These are phyloP conservation scores for Leptopilina myrica DNA, from an alignment of 2,888 invertebrate genomes.

Conservation along the genomic window DNA sequence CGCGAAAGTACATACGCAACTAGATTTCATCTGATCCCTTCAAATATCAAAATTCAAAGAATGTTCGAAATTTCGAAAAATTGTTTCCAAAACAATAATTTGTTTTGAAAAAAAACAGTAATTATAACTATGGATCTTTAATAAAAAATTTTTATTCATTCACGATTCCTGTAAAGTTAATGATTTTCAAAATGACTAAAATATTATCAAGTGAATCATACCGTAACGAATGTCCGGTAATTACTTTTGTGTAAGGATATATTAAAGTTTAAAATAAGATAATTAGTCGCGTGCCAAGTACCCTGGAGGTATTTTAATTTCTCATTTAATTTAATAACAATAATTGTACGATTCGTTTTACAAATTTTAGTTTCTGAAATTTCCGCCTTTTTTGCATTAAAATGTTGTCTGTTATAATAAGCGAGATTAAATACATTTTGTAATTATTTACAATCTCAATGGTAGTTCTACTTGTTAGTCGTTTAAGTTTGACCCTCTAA, in stretches of 20 bases:
- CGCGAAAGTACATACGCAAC: constrained; percentile 38
- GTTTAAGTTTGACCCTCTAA: constrained; percentile 11
- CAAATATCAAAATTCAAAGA: too few species aligned
- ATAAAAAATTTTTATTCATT: too few species aligned
- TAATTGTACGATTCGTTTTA: background rate
- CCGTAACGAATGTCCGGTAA: constrained; percentile 27
- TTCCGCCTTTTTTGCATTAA: background rate
- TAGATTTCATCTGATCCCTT: constrained; percentile 13
- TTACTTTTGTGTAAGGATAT: background rate
- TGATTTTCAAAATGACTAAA: background rate
- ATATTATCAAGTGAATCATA: constrained; percentile 16
- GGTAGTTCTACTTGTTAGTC: background rate
- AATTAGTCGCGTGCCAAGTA: constrained; percentile 31
- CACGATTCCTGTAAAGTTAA: too few species aligned
- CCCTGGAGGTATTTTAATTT: background rate
- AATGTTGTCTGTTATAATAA: background rate
- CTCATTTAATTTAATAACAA: background rate
- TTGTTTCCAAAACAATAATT: too few species aligned
- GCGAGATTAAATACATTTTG: background rate
- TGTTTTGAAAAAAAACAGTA: too few species aligned
- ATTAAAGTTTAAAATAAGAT: constrained; percentile 14
- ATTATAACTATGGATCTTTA: too few species aligned
- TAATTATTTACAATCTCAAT: constrained; percentile 7
- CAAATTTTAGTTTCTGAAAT: background rate
- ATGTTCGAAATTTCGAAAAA: too few species aligned